Conservation (phyloP, 2,797 vertebrate species). For the Enteromius thamalakanensis region DNA sequence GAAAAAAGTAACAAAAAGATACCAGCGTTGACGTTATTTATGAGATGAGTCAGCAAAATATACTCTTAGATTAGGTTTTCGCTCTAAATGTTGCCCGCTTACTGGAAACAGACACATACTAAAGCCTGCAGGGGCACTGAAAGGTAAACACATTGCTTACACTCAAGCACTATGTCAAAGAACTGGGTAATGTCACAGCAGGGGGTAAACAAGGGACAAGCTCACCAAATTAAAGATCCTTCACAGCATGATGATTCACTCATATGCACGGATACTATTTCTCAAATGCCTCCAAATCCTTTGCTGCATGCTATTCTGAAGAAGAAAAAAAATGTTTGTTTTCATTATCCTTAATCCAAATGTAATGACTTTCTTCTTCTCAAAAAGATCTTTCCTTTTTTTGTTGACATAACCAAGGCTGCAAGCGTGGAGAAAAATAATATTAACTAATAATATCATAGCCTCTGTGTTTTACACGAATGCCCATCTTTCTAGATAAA, state of each 20-base stretch:
- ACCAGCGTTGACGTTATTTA: slow-evolving; percentile 29
- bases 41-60: slow-evolving; percentile 31
- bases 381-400: not conserved
- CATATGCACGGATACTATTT: not conserved
- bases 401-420: slow-evolving; percentile 4
- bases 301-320: not conserved
- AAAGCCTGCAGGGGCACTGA: slow-evolving; percentile 24
- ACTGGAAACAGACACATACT: slow-evolving; percentile 1
- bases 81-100: slow-evolving; percentile 3
- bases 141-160: slow-evolving; percentile 66
- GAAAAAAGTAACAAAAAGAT: slow-evolving; percentile 19
- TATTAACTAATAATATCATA: slow-evolving; percentile 16
- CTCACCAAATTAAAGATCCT: slow-evolving; percentile 23
- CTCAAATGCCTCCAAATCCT: slow-evolving; percentile 10
- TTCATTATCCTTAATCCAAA: slow-evolving; percentile 35
- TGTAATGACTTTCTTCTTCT: slow-evolving; percentile 32
- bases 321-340: not conserved
- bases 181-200: slow-evolving; percentile 65
- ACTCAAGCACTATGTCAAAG: slow-evolving; percentile 67
- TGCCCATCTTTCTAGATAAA: slow-evolving; percentile 6
- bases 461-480: not conserved
- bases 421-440: not conserved
- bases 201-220: slow-evolving; percentile 43
- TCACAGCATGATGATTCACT: not conserved
- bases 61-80: not conserved